Conservation (phyloP, 2,888 invertebrate genomes). For the Selenia dentaria region DNA sequence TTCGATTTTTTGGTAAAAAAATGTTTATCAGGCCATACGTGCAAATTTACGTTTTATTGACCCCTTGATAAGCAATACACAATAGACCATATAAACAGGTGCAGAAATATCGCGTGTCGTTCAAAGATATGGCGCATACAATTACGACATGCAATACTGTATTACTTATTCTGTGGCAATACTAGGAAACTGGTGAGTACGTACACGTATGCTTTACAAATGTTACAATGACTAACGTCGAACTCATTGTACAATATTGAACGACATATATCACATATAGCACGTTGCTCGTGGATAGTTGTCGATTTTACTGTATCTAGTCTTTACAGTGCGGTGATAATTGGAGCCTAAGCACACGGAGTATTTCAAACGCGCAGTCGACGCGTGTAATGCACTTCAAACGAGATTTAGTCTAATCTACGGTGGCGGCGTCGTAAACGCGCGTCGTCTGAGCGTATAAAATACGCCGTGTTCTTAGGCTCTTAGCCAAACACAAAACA, state of each 20-base stretch:
- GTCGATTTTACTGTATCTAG: too few relatives aligned
- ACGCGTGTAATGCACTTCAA: too few relatives aligned
- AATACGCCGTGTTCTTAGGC: too few relatives aligned
- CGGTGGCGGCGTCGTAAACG: too few relatives aligned
- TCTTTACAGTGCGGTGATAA: too few relatives aligned
- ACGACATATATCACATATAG: slow-evolving; percentile 2
- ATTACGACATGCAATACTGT: slow-evolving; percentile 1
- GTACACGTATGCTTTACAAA: background rate
- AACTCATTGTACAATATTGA: slow-evolving; percentile 19
- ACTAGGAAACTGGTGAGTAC: slow-evolving; percentile 5
- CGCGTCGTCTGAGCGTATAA: background rate
- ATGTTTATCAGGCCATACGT: too few relatives aligned
- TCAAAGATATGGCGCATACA: slow-evolving; percentile 1
- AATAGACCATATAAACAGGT: slow-evolving; percentile 13
- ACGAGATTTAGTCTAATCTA: too few relatives aligned
- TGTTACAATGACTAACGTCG: slow-evolving; percentile 16
- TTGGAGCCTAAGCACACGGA: too few relatives aligned
- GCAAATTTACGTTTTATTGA: background rate
- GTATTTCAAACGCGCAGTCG: too few relatives aligned
- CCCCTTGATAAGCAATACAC: background rate
- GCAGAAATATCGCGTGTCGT: slow-evolving; percentile 2
- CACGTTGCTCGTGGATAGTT: background rate
- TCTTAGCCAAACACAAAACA: too few relatives aligned
- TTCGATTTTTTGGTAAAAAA: too few relatives aligned
- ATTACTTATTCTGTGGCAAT: too few relatives aligned